Evolutionary conservation across 2,888 invertebrate genomes (phyloP).

Genomic region (Acheta domesticus): DNA sequence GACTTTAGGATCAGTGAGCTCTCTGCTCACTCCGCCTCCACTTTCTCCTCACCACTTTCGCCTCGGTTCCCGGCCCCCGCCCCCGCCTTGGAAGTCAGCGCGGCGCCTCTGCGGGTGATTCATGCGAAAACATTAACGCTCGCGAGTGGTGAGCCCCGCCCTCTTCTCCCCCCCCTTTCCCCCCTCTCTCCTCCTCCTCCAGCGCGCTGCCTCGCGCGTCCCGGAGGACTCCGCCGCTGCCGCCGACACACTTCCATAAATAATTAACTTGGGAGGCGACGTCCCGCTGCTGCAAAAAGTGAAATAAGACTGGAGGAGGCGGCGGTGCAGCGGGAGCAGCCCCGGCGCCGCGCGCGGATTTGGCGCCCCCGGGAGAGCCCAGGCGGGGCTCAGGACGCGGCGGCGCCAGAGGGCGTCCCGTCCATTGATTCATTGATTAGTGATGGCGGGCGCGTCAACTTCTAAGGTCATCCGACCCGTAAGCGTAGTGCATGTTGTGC

Average conservation of each 20-base stretch:
- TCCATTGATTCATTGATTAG: no score
- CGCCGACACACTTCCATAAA: slow-evolving; percentile 1
- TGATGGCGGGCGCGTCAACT: no score
- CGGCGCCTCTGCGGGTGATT: background rate
- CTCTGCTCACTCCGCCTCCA: background rate
- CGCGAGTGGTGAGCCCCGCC: background rate
- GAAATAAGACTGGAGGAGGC: no score
- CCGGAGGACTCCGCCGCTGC: background rate
- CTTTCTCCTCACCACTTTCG: background rate
- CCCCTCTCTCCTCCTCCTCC: background rate
- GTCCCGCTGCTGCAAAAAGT: background rate
- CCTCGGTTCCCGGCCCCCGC: background rate
- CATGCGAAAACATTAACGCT: background rate
- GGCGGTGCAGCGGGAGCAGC: no score
- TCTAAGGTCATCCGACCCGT: no score
- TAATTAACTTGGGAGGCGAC: slow-evolving; percentile 11
- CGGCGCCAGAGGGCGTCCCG: no score
- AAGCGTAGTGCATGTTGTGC: no score
- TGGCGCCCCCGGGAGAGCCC: no score
- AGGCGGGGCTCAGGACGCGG: no score
- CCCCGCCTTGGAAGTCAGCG: background rate
- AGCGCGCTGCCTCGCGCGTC: background rate
- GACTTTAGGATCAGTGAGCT: background rate
- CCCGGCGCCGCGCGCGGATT: no score
- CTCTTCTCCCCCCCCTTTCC: background rate